A percentile compares a stretch with the other conserved stretches of the same genome.
phyloP scores from a whole-genome alignment of 2,888 invertebrate species.

The Melieria picta region DNA sequence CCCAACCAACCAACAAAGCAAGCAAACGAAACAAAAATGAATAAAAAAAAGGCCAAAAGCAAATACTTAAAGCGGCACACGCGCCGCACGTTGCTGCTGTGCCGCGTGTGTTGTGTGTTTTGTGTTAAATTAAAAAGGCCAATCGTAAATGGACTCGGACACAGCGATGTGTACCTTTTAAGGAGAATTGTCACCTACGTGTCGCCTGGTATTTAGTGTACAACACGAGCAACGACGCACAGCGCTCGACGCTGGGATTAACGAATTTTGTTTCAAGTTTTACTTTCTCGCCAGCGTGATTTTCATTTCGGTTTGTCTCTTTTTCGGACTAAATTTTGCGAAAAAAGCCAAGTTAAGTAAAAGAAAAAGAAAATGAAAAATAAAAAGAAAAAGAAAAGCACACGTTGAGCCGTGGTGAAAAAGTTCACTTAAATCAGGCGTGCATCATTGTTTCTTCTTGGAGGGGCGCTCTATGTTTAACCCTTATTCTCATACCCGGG shows the following conservation, averaged over 20 bases:
- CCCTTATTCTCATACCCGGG: no score
- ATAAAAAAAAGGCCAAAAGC: slow-evolving; percentile 17
- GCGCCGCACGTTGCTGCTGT: not conserved
- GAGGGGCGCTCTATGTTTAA: no score
- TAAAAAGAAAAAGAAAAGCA: no score
- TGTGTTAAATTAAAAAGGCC: slow-evolving; percentile 37
- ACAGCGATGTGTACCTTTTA: slow-evolving; percentile 38
- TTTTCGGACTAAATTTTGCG: not conserved
- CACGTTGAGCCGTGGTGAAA: no score
- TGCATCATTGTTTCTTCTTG: no score
- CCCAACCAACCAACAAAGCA: not conserved
- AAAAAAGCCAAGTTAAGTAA: no score
- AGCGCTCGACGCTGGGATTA: slow-evolving; percentile 20
- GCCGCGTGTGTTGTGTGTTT: slow-evolving; percentile 24
- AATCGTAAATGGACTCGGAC: slow-evolving; percentile 36
- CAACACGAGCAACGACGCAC: slow-evolving; percentile 15
- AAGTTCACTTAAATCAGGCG: no score
- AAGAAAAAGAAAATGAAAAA: no score
- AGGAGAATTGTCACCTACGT: slow-evolving; percentile 41
- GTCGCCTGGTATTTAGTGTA: slow-evolving; percentile 30
- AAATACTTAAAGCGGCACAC: not conserved
- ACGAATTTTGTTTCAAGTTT: slow-evolving; percentile 7
- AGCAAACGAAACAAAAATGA: not conserved
- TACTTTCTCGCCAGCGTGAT: not conserved
- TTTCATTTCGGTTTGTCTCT: slow-evolving; percentile 6